Evolutionary conservation across 2,113 vertebrate species (phyloP), one percentile per base, ranked within the genome.

Genomic region (Petrocephalus zakoni): DNA sequence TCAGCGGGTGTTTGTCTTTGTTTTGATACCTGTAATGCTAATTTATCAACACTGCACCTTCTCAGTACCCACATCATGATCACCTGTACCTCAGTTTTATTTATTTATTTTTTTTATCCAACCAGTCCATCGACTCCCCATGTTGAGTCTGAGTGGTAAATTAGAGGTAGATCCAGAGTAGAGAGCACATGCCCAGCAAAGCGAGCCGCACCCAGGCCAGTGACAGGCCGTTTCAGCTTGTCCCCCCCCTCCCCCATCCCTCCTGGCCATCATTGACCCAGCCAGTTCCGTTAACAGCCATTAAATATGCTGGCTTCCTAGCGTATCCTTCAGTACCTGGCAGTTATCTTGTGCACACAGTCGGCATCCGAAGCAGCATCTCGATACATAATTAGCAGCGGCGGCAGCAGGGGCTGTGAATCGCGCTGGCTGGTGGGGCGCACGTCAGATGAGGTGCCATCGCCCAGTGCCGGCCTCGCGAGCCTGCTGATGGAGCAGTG

Each of bases 341-440:
- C 86, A 37, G 56, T 46, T 42, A 34, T 46, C 85, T 87, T 37
- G 15, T 17, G 37, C 19, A 37, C 85, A 15, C 55, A 58, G 25
- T 46, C 56, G n/a, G 10, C 56, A 61, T 11, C 86, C 86, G 42
- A 21, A 55, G 21, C 55, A 64, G 55, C 56, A 64, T 64, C 55
- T 61, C 86, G 34, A 47, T 87, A 64, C 86, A 87, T 87, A 87
- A 87, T 87, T 87, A 87, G 56, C 86, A 64, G 56, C 56, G 22
- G 58, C 42, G 10, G 17, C 86, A 47, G 86, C 56, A 56, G 29
- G 42, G 55, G 56, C 86, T 87, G 86, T 29, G 55, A 29, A 58
- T 61, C 6, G 56, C 56, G 3, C 86, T 87, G 86, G 86, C 85
- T 37, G 25, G 56, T 9, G n/a, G 11, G 19, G 19, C 17, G 37